Evolutionary conservation across 2,797 vertebrate genomes (phyloP).

Genomic region (Dryobates pubescens): DNA sequence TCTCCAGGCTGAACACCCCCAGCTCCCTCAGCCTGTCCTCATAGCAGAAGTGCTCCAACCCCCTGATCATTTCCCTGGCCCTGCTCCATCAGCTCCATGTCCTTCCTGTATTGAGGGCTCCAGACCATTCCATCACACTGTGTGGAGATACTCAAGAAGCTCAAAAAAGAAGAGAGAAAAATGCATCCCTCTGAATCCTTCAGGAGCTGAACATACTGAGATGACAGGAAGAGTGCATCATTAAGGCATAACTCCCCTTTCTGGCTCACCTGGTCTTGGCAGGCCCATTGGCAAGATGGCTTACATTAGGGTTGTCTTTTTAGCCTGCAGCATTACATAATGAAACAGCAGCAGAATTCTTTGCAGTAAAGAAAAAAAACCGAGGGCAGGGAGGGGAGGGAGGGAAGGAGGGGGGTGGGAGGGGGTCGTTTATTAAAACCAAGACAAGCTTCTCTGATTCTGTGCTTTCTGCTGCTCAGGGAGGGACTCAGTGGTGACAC

Average conservation of each 20-base stretch:
- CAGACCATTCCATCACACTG: not conserved
- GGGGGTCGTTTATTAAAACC: conserved; percentile 31
- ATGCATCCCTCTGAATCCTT: conserved; percentile 30
- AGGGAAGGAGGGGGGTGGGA: too few relatives aligned
- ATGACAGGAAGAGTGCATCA: conserved; percentile 62
- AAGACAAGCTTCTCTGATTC: conserved; percentile 1
- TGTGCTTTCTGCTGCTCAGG: not conserved
- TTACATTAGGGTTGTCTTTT: conserved; percentile 66
- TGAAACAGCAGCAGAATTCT: conserved; percentile 64
- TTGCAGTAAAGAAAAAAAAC: conserved; percentile 16
- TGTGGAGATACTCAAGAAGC: not conserved
- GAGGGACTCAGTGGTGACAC: not conserved
- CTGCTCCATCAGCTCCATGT: too few relatives aligned
- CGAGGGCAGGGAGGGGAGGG: not conserved
- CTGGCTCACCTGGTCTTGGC: conserved; percentile 61
- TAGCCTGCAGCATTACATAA: conserved; percentile 51
- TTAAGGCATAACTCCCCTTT: conserved; percentile 52
- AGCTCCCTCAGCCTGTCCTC: too few relatives aligned
- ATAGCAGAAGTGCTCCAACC: too few relatives aligned
- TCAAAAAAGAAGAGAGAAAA: conserved; percentile 12
- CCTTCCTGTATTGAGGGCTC: too few relatives aligned
- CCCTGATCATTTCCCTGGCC: too few relatives aligned
- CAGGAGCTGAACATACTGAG: conserved; percentile 49
- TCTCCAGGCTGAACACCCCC: too few relatives aligned
- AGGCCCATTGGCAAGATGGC: conserved; percentile 58